phyloP scores from a whole-genome alignment of 2,888 invertebrate species.

The Coenonympha arcania region DNA sequence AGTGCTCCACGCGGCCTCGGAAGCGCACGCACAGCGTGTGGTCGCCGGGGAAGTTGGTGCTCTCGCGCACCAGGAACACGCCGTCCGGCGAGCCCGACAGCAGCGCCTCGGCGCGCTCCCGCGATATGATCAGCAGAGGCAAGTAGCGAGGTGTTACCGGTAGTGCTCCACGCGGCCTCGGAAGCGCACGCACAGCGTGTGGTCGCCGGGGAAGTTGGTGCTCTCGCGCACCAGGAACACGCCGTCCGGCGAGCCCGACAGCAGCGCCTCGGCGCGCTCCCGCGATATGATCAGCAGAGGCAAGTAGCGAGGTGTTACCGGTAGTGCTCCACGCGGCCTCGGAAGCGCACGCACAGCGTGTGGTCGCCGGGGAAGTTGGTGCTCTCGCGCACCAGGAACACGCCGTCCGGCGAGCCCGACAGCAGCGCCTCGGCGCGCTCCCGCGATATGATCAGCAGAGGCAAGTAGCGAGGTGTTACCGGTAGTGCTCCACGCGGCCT shows the following conservation, averaged over 20 bases:
- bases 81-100: constrained; percentile 86
- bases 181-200: constrained; percentile 96
- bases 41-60: constrained; percentile 99
- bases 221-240: constrained; percentile 98
- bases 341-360: constrained; percentile 96
- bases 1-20: constrained; percentile 95
- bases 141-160: no score
- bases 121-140: no score
- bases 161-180: constrained; percentile 97
- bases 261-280: constrained; percentile 92
- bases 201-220: constrained; percentile 99
- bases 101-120: constrained; percentile 94
- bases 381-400: constrained; percentile 97
- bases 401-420: constrained; percentile 83
- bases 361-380: constrained; percentile 99
- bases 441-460: no score
- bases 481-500: constrained; percentile 96
- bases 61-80: constrained; percentile 96
- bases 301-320: no score
- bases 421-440: constrained; percentile 94
- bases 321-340: constrained; percentile 96
- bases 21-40: constrained; percentile 98
- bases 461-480: no score
- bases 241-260: constrained; percentile 85
- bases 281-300: no score